Evolutionary conservation across 2,797 vertebrate genomes (phyloP).

Genomic region (Siniperca obscura): DNA sequence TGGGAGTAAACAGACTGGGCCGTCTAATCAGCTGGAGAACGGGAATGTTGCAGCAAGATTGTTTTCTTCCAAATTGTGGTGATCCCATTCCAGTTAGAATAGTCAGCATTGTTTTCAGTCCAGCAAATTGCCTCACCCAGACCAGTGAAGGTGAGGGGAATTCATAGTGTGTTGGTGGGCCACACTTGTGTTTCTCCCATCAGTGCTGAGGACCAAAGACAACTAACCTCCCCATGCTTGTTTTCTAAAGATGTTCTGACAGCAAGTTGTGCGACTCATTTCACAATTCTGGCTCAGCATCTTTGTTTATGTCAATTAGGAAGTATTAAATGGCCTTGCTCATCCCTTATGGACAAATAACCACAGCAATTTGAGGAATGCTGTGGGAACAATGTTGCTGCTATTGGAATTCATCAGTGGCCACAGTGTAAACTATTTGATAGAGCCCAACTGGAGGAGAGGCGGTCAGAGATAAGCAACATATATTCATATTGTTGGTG

Average conservation of each 20-base stretch:
- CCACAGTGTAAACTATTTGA: conserved; percentile 63
- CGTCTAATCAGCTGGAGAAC: conserved; percentile 64
- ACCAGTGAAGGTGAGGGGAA: background rate
- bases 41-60: conserved; percentile 60
- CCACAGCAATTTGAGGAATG: conserved; percentile 83
- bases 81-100: conserved; percentile 44
- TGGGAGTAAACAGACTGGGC: conserved; percentile 59
- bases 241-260: background rate
- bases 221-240: background rate
- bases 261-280: background rate
- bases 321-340: conserved; percentile 72
- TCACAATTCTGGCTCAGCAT: conserved; percentile 12
- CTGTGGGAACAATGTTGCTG: conserved; percentile 76
- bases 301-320: conserved; percentile 50
- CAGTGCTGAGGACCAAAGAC: conserved; percentile 14
- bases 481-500: conserved; percentile 13
- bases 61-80: conserved; percentile 46
- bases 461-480: conserved; percentile 1
- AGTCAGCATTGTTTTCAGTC: conserved; percentile 53
- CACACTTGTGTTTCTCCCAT: conserved; percentile 3
- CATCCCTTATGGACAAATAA: conserved; percentile 77
- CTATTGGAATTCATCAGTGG: conserved; percentile 70
- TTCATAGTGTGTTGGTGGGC: background rate
- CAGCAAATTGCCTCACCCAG: conserved; percentile 30
- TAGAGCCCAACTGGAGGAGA: conserved; percentile 38